These are phyloP conservation scores for Heliocidaris tuberculata DNA, from an alignment of 35 echinoderm and acorn worm species.

Conservation along the genomic window DNA sequence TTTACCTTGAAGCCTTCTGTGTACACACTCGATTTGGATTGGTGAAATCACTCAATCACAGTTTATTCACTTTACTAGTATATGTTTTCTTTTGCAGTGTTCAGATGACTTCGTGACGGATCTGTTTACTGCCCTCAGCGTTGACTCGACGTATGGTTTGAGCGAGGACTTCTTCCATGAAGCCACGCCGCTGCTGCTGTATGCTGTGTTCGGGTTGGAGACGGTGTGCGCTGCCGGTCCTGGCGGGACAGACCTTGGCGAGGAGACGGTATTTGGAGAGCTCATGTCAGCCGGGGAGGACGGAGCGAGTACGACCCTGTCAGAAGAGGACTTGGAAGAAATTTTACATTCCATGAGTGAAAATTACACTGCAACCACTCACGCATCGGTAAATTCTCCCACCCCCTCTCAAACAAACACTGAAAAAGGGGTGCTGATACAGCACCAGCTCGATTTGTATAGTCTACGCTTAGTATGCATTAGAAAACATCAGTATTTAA, in stretches of 20 bases:
- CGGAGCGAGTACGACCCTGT: not conserved
- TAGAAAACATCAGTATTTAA: no score
- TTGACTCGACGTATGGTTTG: constrained; percentile 3
- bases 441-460: no score
- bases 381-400: not conserved
- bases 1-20: not conserved
- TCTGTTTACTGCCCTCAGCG: constrained; percentile 26
- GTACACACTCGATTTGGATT: not conserved
- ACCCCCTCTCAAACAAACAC: no score
- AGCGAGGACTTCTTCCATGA: not conserved
- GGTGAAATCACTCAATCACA: not conserved
- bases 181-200: not conserved
- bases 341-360: not conserved
- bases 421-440: no score
- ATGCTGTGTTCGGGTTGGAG: not conserved
- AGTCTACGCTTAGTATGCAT: no score
- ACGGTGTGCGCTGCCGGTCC: not conserved
- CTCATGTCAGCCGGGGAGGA: not conserved
- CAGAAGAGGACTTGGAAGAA: not conserved
- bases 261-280: not conserved
- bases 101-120: constrained; percentile 1
- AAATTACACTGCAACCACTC: not conserved
- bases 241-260: not conserved
- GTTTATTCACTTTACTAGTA: not conserved
- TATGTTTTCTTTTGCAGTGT: not conserved